Conservation (phyloP, 2,888 invertebrate genomes). For the Crocallis elinguaria region DNA sequence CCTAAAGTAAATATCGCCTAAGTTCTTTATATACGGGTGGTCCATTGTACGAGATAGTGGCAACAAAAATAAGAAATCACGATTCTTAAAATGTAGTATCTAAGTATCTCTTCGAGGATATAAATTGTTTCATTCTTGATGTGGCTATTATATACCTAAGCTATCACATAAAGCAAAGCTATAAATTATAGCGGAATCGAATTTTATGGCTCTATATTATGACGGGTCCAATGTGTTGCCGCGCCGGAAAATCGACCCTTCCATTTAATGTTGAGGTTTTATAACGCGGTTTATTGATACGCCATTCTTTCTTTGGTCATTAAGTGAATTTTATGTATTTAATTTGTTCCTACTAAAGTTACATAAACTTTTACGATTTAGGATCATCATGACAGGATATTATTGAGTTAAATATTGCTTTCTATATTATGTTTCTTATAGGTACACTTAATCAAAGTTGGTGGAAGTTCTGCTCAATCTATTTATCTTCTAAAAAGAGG, state of each 20-base stretch:
- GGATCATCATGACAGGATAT: too few relatives aligned
- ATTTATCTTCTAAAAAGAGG: too few relatives aligned
- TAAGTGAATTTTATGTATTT: slow-evolving; percentile 19
- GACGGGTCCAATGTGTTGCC: slow-evolving; percentile 29
- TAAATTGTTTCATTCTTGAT: slow-evolving; percentile 18
- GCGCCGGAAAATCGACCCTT: slow-evolving; percentile 23
- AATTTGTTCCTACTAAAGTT: slow-evolving; percentile 11
- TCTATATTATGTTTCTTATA: too few relatives aligned
- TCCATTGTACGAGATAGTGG: too few relatives aligned
- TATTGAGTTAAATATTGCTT: too few relatives aligned
- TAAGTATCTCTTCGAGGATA: neutral
- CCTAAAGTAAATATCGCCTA: too few relatives aligned
- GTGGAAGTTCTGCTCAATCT: too few relatives aligned
- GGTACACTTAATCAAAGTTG: too few relatives aligned
- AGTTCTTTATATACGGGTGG: too few relatives aligned
- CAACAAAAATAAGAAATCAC: too few relatives aligned
- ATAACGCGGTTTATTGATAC: slow-evolving; percentile 30
- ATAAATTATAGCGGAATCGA: slow-evolving; percentile 30
- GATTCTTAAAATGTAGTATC: too few relatives aligned
- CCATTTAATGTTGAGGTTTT: slow-evolving; percentile 28
- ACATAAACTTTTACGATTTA: neutral
- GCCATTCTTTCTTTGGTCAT: slow-evolving; percentile 17
- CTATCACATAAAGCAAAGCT: slow-evolving; percentile 21
- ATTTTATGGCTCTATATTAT: slow-evolving; percentile 28
- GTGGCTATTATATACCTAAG: slow-evolving; percentile 21